Base-by-base conservation (phyloP, 2,888 invertebrate species). In the Corythucha ciliata region DNA sequence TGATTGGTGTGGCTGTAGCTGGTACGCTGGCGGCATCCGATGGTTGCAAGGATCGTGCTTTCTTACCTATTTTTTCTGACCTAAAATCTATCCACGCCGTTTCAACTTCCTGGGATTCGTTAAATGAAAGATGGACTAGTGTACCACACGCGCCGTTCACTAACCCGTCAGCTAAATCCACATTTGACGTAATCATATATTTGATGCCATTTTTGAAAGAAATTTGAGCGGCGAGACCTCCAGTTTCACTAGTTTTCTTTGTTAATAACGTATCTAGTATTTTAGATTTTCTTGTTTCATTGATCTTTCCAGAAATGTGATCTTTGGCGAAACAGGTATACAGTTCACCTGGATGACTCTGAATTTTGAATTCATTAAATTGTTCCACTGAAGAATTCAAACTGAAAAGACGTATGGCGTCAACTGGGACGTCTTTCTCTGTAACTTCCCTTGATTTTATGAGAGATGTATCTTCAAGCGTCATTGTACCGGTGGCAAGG, bases 131-230 rank as follows among this genome's bases (percentile, higher is more conserved):
- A 16, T 24, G 16, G 14, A 10, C 18, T 41, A 59, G 32, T 8
- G 36, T 33, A 5, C 55, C 58, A 50, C 48, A 55, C n/a, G 59
- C 60, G 20, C 58, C 63, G 58, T 61, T 62, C 7, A 62, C 60
- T 8, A 62, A 44, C 8, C 61, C 61, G 48, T 62, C 61, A 7
- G 24, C 20, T 18, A 54, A 52, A 51, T 61, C 52, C 18, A 59
- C 53, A 41, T 62, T 62, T 1, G 49, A 42, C 10, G 52, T 53
- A 6, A 62, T 26, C 61, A 62, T 61, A 41, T 62, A 60, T 39
- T 60, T 54, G 32, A 61, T 58, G 21, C 53, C 57, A 21, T 62
- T 45, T 58, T 63, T 59, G 12, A 64, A 51, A n/a, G n/a, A n/a
- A n/a, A n/a, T n/a, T n/a, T n/a, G n/a, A n/a, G n/a, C n/a, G n/a